Conservation (phyloP, 2,113 vertebrate genomes). For the Trachemys scripta region DNA sequence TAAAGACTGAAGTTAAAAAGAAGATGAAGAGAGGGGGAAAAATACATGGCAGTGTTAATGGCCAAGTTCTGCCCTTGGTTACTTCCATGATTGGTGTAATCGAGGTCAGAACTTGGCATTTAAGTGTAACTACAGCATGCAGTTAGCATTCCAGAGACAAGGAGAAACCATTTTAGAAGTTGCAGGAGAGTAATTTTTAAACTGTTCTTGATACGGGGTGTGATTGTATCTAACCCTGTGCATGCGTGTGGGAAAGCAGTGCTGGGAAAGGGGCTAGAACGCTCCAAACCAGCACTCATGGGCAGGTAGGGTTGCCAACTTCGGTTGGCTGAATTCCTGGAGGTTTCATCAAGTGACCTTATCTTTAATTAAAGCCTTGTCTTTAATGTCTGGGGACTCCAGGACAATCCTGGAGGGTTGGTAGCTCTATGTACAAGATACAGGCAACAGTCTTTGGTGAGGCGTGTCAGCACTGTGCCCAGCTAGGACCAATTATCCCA, state of each 20-base stretch:
- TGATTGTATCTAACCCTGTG: background rate
- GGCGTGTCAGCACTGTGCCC: background rate
- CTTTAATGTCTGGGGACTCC: no score
- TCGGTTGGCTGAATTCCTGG: no score
- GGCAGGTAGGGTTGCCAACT: no score
- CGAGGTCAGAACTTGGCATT: background rate
- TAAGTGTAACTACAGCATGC: background rate
- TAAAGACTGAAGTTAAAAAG: background rate
- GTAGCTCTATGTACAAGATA: background rate
- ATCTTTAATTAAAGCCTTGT: no score
- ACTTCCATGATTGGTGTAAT: background rate
- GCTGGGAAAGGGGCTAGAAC: background rate
- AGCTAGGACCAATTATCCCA: background rate
- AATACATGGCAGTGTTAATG: background rate
- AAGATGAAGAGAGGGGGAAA: fast-evolving
- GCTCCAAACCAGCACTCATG: background rate
- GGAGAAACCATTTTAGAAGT: background rate
- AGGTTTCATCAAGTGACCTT: no score
- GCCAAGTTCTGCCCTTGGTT: background rate
- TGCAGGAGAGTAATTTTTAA: background rate
- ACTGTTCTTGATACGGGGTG: background rate
- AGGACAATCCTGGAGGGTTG: no score
- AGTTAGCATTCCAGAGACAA: background rate
- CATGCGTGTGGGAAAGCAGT: background rate
- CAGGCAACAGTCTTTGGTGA: background rate